These are phyloP conservation scores for Syrphus vitripennis DNA, from an alignment of 2,888 invertebrate genomes.

Conservation along the genomic window DNA sequence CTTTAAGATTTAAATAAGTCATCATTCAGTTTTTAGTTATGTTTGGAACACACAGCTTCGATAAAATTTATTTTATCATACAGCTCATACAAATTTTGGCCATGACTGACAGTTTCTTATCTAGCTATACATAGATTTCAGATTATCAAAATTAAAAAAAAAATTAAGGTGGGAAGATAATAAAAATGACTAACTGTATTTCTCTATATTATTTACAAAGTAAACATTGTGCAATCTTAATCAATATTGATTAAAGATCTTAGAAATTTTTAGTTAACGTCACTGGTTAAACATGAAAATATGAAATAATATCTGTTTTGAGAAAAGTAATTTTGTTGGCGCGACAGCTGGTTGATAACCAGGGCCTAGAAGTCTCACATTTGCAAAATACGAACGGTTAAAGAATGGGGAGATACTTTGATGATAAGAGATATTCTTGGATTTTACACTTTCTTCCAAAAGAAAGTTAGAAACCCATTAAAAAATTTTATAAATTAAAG, in stretches of 20 bases:
- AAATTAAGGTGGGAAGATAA: neutral
- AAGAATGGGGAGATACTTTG: too few relatives aligned
- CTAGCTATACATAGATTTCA: neutral
- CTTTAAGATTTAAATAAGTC: neutral
- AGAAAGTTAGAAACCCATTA: too few relatives aligned
- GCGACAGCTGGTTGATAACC: too few relatives aligned
- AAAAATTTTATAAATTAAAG: neutral
- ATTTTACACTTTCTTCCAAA: too few relatives aligned
- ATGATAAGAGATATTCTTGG: too few relatives aligned
- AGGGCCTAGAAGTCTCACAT: too few relatives aligned
- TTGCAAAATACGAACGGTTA: too few relatives aligned
- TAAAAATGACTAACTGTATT: neutral
- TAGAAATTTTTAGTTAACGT: neutral
- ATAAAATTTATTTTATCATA: neutral
- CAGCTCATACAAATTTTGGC: neutral
- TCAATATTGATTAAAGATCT: too few relatives aligned
- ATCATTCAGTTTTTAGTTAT: neutral
- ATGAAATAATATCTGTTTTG: neutral
- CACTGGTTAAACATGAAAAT: neutral
- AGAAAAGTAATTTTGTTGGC: too few relatives aligned
- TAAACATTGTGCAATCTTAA: too few relatives aligned
- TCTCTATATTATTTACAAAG: too few relatives aligned
- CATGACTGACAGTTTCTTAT: neutral
- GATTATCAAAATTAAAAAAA: neutral
- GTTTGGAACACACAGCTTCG: neutral